Percentiles rank a stretch among this genome's conserved stretches.
These are phyloP conservation scores for Pleuronectes platessa DNA, from an alignment of 2,113 vertebrate species.

Conservation along the genomic window DNA sequence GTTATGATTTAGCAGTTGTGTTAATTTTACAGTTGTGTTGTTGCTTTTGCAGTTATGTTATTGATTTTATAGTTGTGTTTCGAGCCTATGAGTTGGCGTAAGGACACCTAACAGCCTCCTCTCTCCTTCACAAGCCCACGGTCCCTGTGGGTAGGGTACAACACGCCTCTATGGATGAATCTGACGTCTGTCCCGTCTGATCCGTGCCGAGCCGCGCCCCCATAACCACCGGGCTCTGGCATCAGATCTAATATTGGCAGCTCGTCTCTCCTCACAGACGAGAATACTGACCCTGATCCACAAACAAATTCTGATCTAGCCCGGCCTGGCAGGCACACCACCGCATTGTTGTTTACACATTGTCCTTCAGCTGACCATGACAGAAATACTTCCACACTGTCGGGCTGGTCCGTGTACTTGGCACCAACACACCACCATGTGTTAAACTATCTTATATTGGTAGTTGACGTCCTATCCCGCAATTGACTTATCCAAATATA, in stretches of 20 bases:
- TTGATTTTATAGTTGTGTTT: no score
- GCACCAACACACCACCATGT: conserved; percentile 34
- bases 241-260: conserved; percentile 53
- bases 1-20: no score
- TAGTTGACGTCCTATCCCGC: conserved; percentile 36
- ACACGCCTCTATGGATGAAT: conserved; percentile 44
- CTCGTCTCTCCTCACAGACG: conserved; percentile 28
- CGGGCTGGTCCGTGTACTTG: conserved; percentile 11
- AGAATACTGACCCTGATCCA: conserved; percentile 30
- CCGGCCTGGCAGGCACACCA: conserved; percentile 41
- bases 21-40: no score
- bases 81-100: conserved; percentile 39
- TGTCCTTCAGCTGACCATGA: conserved; percentile 63
- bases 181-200: conserved; percentile 46
- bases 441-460: conserved; percentile 41
- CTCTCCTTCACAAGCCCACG: conserved; percentile 45
- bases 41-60: no score
- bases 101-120: conserved; percentile 13
- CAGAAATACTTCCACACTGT: conserved; percentile 38
- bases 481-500: conserved; percentile 29
- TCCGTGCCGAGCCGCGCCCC: conserved; percentile 29
- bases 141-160: conserved; percentile 59
- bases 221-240: conserved; percentile 41
- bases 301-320: conserved; percentile 52
- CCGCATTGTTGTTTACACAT: conserved; percentile 47